A percentile compares a stretch with the other conserved stretches of the same genome.
Evolutionary conservation across 2,888 invertebrate genomes (phyloP).

Genomic region (Atherix ibis): DNA sequence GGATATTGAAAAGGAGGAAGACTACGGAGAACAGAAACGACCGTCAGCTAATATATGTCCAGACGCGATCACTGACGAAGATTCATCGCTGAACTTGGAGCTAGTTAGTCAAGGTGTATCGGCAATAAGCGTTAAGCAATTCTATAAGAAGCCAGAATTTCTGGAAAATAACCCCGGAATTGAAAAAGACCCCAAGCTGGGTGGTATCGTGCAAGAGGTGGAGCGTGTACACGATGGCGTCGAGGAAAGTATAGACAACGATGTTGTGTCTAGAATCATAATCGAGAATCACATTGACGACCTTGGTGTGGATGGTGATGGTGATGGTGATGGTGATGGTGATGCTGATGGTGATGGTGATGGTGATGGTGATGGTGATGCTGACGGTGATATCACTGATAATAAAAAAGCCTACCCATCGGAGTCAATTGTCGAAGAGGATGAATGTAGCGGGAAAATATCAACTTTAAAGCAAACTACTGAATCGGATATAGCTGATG

Average conservation of each 20-base stretch:
- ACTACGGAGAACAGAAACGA: no score
- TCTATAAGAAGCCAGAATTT: conserved; percentile 32
- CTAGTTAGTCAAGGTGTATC: conserved; percentile 29
- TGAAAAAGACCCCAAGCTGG: conserved; percentile 32
- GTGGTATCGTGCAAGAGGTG: conserved; percentile 28
- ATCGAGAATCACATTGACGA: background rate
- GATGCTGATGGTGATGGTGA: conserved; percentile 7
- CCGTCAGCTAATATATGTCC: no score
- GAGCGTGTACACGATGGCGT: conserved; percentile 6
- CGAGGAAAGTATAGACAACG: conserved; percentile 5
- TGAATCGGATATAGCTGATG: no score
- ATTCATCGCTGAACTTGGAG: conserved; percentile 28
- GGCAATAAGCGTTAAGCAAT: conserved; percentile 31
- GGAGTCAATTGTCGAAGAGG: no score
- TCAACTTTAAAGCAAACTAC: no score
- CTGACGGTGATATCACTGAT: background rate
- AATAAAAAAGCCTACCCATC: background rate
- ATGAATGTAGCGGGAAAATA: no score
- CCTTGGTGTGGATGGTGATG: conserved; percentile 4
- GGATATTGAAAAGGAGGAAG: no score
- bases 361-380: conserved; percentile 13
- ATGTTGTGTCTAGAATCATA: background rate
- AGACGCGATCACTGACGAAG: conserved; percentile 19
- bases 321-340: conserved; percentile 9
- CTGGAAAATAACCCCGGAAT: conserved; percentile 32